These are phyloP conservation scores for Cottus gobio DNA, from an alignment of 2,113 vertebrate species.

Conservation along the genomic window DNA sequence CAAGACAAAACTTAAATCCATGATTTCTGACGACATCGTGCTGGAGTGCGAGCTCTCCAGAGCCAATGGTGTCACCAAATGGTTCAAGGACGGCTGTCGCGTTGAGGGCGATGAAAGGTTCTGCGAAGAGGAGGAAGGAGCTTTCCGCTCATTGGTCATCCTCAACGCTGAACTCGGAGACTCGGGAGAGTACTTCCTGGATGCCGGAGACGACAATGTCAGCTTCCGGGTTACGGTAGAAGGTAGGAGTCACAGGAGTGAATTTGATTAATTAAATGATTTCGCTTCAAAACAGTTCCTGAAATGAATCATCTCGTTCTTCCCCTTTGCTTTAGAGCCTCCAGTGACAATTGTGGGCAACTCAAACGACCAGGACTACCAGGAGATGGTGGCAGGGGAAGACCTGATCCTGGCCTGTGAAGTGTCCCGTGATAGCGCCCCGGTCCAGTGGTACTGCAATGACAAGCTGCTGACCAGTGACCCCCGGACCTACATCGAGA, in stretches of 20 bases:
- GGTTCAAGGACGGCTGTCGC: constrained; percentile 91
- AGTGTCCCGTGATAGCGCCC: constrained; percentile 78
- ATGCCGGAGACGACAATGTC: constrained; percentile 86
- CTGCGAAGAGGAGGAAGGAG: constrained; percentile 88
- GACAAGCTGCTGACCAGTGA: constrained; percentile 67
- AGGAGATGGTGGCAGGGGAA: constrained; percentile 81
- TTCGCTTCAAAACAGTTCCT: background rate
- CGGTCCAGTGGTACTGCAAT: constrained; percentile 80
- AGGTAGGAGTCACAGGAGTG: constrained; percentile 73
- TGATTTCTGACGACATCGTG: constrained; percentile 84
- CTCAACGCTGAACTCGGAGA: constrained; percentile 83
- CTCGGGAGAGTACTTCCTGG: constrained; percentile 91
- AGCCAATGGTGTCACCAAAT: constrained; percentile 78
- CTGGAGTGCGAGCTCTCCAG: constrained; percentile 88
- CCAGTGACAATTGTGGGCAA: constrained; percentile 86
- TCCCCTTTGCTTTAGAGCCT: constrained; percentile 77
- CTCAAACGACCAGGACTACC: constrained; percentile 67
- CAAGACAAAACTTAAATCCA: constrained; percentile 67
- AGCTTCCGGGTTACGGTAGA: constrained; percentile 85
- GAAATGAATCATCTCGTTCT: background rate
- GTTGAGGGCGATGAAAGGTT: constrained; percentile 85
- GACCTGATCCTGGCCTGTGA: constrained; percentile 87
- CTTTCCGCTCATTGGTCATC: constrained; percentile 85
- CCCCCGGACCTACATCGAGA: constrained; percentile 75
- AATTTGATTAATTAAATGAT: background rate